These are phyloP conservation scores for Bergia puertoricense DNA, from an alignment of 92 coral and sea anemone species.

Conservation along the genomic window DNA sequence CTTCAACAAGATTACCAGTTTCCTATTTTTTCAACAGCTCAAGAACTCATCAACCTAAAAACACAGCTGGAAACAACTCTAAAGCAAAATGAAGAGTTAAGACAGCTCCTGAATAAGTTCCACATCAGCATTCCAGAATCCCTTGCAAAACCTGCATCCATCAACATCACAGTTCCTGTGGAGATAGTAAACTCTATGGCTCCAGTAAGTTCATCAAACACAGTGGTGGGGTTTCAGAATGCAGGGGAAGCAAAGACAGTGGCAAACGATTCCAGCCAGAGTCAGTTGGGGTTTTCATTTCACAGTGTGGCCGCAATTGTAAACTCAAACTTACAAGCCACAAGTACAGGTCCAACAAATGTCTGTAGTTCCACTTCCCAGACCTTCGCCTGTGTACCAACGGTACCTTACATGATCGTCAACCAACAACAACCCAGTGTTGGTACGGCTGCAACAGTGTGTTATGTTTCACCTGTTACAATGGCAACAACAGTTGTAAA, in stretches of 20 bases:
- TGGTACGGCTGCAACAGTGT: slow-evolving; percentile 32
- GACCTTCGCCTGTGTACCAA: slow-evolving; percentile 31
- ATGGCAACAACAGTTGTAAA: slow-evolving; percentile 31
- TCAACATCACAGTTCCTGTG: slow-evolving; percentile 16
- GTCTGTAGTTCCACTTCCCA: slow-evolving; percentile 14
- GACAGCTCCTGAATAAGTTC: slow-evolving; percentile 57
- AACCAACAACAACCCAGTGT: slow-evolving; percentile 23
- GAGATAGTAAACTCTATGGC: slow-evolving; percentile 2
- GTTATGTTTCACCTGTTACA: slow-evolving; percentile 44
- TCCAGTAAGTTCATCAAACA: slow-evolving; percentile 3
- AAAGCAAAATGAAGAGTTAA: slow-evolving; percentile 56
- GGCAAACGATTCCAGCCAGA: not conserved
- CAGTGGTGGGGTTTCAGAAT: slow-evolving; percentile 10
- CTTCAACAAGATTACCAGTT: not conserved
- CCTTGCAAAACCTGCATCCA: slow-evolving; percentile 29
- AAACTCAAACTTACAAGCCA: slow-evolving; percentile 24
- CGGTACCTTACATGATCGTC: slow-evolving; percentile 36
- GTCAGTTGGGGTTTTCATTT: slow-evolving; percentile 38
- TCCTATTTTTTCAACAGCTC: slow-evolving; percentile 52
- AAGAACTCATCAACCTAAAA: slow-evolving; percentile 63
- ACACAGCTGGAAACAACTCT: slow-evolving; percentile 56
- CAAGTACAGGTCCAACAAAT: slow-evolving; percentile 7
- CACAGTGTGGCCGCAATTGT: slow-evolving; percentile 42
- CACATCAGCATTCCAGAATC: slow-evolving; percentile 59
- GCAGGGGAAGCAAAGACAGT: slow-evolving; percentile 3